A percentile compares a stretch with the other conserved stretches of the same genome.
Evolutionary conservation across 2,113 vertebrate species (phyloP).

Genomic region (Rhea americana): DNA sequence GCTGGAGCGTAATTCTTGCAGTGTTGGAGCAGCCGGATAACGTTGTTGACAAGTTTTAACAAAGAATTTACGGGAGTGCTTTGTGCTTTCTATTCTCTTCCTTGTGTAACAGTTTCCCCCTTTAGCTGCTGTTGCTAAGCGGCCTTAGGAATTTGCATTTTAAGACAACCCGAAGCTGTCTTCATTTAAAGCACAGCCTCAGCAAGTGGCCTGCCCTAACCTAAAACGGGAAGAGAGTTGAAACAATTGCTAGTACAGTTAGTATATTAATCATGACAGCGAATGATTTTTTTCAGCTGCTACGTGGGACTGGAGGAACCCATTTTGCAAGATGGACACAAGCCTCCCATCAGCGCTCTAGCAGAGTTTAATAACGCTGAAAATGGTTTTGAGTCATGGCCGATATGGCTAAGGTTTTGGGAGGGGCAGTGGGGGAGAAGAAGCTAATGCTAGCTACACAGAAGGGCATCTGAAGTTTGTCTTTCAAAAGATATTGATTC

Average conservation of each 20-base stretch:
- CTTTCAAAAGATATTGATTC: neutral
- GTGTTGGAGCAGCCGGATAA: neutral
- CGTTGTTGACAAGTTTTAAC: neutral
- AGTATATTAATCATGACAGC: neutral
- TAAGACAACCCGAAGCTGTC: neutral
- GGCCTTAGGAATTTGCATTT: slow-evolving; percentile 40
- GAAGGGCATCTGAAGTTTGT: neutral
- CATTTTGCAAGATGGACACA: neutral
- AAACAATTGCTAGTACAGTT: rapidly evolving
- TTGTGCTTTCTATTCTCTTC: neutral
- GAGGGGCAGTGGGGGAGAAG: neutral
- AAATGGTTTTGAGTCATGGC: neutral
- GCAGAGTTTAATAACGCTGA: neutral
- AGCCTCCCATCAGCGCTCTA: neutral
- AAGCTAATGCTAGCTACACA: neutral
- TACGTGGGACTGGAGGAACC: neutral
- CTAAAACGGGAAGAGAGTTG: neutral
- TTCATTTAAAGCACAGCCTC: slow-evolving; percentile 11
- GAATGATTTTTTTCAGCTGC: neutral
- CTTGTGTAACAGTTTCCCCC: neutral
- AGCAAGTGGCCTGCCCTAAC: neutral
- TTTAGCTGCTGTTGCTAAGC: slow-evolving; percentile 32
- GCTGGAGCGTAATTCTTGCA: neutral
- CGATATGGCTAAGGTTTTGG: neutral
- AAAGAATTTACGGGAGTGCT: neutral